These are phyloP conservation scores for Drosophila colorata DNA, from an alignment of 2,888 invertebrate genomes.

Conservation along the genomic window DNA sequence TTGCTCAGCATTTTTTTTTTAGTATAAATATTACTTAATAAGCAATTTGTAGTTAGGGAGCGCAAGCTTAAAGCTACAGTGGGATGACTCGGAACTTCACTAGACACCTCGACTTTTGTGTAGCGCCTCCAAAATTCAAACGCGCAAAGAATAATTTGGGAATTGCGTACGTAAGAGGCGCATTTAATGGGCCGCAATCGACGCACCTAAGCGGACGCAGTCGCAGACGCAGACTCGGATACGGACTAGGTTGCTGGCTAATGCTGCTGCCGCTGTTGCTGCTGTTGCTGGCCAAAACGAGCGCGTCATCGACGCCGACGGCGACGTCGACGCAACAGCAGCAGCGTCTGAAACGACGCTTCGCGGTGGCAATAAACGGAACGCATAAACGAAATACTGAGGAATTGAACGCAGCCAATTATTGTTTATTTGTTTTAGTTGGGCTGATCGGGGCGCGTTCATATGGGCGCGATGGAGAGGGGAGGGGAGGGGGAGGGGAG, in stretches of 20 bases:
- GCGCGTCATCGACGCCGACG: slow-evolving; percentile 38
- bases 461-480: not conserved
- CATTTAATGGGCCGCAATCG: slow-evolving; percentile 60
- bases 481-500: too few species aligned
- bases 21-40: too few species aligned
- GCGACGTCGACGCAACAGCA: slow-evolving; percentile 12
- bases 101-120: slow-evolving; percentile 3
- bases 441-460: slow-evolving; percentile 26
- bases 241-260: slow-evolving; percentile 9
- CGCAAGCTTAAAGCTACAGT: too few species aligned
- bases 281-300: slow-evolving; percentile 2
- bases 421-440: slow-evolving; percentile 70
- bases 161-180: slow-evolving; percentile 58
- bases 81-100: not conserved
- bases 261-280: not conserved
- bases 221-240: slow-evolving; percentile 21
- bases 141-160: slow-evolving; percentile 58
- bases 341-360: slow-evolving; percentile 5
- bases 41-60: too few species aligned
- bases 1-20: too few species aligned
- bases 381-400: slow-evolving; percentile 57
- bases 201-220: slow-evolving; percentile 47
- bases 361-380: slow-evolving; percentile 53
- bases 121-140: slow-evolving; percentile 34
- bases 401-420: slow-evolving; percentile 64